Conservation (phyloP, 2,888 invertebrate genomes). For the Dicyrtomina minuta region DNA sequence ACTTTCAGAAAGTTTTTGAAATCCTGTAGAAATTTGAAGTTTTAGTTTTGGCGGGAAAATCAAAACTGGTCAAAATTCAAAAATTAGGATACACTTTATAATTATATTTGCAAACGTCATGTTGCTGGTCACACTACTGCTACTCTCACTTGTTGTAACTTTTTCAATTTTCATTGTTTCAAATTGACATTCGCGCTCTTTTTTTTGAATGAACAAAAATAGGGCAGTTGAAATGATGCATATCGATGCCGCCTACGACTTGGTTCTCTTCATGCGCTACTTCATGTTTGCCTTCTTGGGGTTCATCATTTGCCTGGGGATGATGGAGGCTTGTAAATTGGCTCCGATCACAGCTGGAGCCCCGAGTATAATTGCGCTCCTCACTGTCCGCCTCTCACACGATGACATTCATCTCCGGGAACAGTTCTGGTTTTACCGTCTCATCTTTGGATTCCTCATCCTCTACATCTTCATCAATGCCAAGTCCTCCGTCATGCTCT, state of each 20-base stretch:
- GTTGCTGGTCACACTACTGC: too few relatives aligned
- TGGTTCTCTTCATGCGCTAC: not conserved
- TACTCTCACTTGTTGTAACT: too few relatives aligned
- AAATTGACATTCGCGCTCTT: not conserved
- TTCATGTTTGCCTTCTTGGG: not conserved
- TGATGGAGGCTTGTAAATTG: slow-evolving; percentile 10
- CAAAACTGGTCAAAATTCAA: too few relatives aligned
- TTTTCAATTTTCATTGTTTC: too few relatives aligned
- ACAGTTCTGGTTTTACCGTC: slow-evolving; percentile 3
- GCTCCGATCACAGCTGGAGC: slow-evolving; percentile 7
- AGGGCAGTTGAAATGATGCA: slow-evolving; percentile 13
- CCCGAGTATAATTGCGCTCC: not conserved
- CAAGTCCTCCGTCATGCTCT: slow-evolving; percentile 3
- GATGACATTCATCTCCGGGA: slow-evolving; percentile 5
- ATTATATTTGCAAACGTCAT: too few relatives aligned
- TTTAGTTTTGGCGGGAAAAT: too few relatives aligned
- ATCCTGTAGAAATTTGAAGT: too few relatives aligned
- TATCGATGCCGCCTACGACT: slow-evolving; percentile 1
- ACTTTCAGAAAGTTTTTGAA: too few relatives aligned
- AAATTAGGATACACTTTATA: too few relatives aligned
- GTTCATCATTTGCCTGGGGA: not conserved
- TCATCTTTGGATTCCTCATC: not conserved
- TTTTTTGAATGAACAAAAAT: not conserved
- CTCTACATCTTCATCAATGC: slow-evolving; percentile 2
- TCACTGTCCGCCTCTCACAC: not conserved